Evolutionary conservation across 2,888 invertebrate genomes (phyloP), one percentile per base, ranked within the genome.

Genomic region (Dione vanillae): DNA sequence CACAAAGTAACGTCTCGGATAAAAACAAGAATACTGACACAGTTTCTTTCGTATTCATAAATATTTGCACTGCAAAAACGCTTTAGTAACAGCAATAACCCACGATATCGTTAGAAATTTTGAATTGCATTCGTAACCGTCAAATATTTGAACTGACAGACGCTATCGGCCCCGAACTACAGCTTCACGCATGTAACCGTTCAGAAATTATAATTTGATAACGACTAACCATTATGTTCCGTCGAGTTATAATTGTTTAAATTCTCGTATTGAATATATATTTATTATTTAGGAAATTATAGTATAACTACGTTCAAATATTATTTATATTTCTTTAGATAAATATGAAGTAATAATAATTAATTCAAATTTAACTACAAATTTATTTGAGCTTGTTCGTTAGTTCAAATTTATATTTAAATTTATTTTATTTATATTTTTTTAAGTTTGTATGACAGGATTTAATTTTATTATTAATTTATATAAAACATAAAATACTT

Each of bases 81-180:
- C 70, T 76, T 68, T 72, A 71, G 74, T 76, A 76, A 64, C 37
- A 59, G 51, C 47, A 47, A 56, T 61, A 65, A 52, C 43, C 37
- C 49, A 59, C 56, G 27, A 68, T 51, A 61, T 49, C 59, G 69
- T 72, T 72, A 61, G 54, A 72, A 71, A 65, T 73, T 74, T 73
- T 67, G 65, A 74, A 73, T 69, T 16, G 67, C 35, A 67, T 68
- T 66, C 69, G 69, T 74, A 76, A 76, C 75, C 75, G 76, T 76
- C 76, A 76, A 70, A 72, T 65, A 75, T 77, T 72, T 67, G 51
- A 74, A 77, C 41, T 71, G 70, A 62, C 67, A 67, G 67, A 70
- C 67, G 67, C 67, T 47, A 67, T 54, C 54, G 41, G 43, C 20
- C 52, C 40, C 54, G 54, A 70, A 47, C 59, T 40, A 20, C 40